A percentile compares a stretch with the other conserved stretches of the same genome.
phyloP scores from a whole-genome alignment of 2,888 invertebrate genomes.

The Noctua comes region DNA sequence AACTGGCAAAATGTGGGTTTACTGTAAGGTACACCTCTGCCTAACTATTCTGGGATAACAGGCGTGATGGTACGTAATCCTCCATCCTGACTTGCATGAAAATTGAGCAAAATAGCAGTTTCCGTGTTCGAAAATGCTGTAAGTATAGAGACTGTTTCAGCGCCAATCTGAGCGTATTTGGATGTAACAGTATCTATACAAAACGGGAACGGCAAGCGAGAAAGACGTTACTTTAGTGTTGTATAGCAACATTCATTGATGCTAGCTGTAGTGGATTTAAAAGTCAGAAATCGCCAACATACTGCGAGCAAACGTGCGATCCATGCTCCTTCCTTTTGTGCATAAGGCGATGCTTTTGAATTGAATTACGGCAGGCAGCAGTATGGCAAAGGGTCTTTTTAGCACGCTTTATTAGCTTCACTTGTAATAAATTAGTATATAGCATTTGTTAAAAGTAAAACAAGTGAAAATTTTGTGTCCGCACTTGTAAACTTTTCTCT shows the following conservation, averaged over 20 bases:
- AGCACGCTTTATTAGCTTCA: no score
- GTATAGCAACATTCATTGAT: not conserved
- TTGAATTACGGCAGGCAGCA: not conserved
- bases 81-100: not conserved
- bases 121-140: not conserved
- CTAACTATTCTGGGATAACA: no score
- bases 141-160: constrained; percentile 9
- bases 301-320: not conserved
- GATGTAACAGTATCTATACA: not conserved
- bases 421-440: no score
- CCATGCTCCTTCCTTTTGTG: not conserved
- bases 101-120: not conserved
- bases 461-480: no score
- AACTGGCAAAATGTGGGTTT: no score
- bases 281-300: not conserved
- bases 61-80: not conserved
- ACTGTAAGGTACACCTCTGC: no score
- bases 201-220: not conserved
- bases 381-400: no score
- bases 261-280: not conserved
- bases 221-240: not conserved
- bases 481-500: no score
- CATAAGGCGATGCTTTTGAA: no score
- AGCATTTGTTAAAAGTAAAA: no score
- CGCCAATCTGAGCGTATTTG: not conserved